A percentile compares a stretch with the other conserved stretches of the same genome.
phyloP scores from a whole-genome alignment of 2,888 invertebrate genomes.

The Pseudococcus longispinus region DNA sequence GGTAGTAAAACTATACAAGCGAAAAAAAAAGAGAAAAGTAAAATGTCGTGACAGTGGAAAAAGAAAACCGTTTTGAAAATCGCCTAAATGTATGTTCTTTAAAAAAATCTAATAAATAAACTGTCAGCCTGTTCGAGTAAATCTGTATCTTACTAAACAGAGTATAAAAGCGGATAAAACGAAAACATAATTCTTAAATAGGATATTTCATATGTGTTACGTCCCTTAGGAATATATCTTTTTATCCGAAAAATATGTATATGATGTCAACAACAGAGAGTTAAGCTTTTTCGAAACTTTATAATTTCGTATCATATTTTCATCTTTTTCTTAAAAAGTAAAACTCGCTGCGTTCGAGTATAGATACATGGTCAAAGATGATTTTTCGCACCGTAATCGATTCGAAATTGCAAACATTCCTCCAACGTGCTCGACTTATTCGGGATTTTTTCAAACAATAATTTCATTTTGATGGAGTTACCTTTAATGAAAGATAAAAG shows the following conservation, averaged over 20 bases:
- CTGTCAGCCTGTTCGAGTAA: constrained; percentile 33
- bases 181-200: constrained; percentile 44
- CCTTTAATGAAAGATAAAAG: constrained; percentile 14
- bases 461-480: constrained; percentile 26
- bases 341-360: not conserved
- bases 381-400: constrained; percentile 2
- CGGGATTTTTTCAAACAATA: not conserved
- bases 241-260: constrained; percentile 40
- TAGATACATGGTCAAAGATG: not conserved
- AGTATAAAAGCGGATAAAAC: constrained; percentile 43
- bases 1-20: not conserved
- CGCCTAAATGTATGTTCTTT: constrained; percentile 45
- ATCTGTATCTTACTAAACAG: constrained; percentile 35
- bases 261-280: constrained; percentile 41
- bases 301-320: not conserved
- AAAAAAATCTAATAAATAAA: constrained; percentile 44
- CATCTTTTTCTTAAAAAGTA: not conserved
- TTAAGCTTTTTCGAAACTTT: constrained; percentile 15
- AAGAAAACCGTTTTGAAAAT: constrained; percentile 28
- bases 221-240: constrained; percentile 30
- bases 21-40: constrained; percentile 4
- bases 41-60: constrained; percentile 45
- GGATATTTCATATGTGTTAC: constrained; percentile 44
- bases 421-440: not conserved
- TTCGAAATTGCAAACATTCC: not conserved